These are phyloP conservation scores for Zele albiditarsus DNA, from an alignment of 2,888 invertebrate species.

Conservation along the genomic window DNA sequence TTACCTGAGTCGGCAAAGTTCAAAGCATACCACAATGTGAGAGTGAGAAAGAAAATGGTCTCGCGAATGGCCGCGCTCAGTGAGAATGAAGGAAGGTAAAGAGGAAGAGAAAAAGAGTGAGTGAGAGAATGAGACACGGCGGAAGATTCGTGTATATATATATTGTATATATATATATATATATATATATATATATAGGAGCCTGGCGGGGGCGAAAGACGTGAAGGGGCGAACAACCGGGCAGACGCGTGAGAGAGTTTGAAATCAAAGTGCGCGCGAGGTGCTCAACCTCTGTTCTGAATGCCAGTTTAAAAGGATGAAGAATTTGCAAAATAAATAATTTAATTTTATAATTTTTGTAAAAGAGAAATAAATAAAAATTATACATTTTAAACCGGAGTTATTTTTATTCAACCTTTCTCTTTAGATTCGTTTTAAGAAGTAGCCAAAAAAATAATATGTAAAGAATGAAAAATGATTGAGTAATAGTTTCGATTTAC, in stretches of 20 bases:
- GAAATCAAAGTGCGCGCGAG: constrained; percentile 50
- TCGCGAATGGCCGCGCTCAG: constrained; percentile 45
- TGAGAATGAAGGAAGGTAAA: constrained; percentile 49
- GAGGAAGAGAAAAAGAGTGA: constrained; percentile 25
- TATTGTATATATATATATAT: not conserved
- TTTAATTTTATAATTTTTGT: not conserved
- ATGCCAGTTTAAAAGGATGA: constrained; percentile 59
- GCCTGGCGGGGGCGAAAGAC: constrained; percentile 21
- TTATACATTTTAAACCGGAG: too few relatives aligned
- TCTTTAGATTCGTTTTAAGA: too few relatives aligned
- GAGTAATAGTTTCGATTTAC: not conserved
- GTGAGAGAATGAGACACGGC: constrained; percentile 34
- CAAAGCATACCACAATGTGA: constrained; percentile 53
- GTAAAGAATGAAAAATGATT: not conserved
- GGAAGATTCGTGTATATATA: constrained; percentile 25
- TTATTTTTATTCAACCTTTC: too few relatives aligned
- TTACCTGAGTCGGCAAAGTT: constrained; percentile 49
- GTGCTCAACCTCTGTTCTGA: constrained; percentile 62
- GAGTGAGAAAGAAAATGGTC: constrained; percentile 41
- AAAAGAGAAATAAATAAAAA: too few relatives aligned
- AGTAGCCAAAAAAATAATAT: not conserved
- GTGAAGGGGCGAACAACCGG: constrained; percentile 48
- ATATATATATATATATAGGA: not conserved
- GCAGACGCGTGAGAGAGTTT: constrained; percentile 67
- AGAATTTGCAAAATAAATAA: not conserved